Evolutionary conservation across 2,113 vertebrate species (phyloP).

Genomic region (Lamprologus sp.): DNA sequence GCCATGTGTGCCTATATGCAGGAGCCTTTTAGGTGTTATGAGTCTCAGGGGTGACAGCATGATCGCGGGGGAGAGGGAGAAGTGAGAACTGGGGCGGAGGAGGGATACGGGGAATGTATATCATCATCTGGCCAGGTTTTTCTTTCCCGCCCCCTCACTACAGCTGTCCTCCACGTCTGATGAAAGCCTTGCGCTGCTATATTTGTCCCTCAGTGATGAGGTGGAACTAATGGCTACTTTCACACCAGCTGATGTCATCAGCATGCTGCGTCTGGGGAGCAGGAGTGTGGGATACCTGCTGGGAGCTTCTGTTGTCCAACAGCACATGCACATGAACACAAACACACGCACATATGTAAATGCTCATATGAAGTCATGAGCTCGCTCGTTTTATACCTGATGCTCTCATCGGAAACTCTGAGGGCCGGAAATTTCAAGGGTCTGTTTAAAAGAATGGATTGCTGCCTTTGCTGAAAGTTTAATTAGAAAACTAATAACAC

Average conservation of each 20-base stretch:
- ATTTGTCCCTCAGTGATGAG: constrained; percentile 70
- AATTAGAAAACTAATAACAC: not conserved
- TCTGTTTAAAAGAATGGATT: not conserved
- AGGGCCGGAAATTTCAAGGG: not conserved
- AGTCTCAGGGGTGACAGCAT: constrained; percentile 25
- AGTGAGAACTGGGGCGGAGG: constrained; percentile 19
- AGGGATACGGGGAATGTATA: constrained; percentile 42
- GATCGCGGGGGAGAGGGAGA: constrained; percentile 21
- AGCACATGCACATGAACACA: not conserved
- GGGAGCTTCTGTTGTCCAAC: constrained; percentile 21
- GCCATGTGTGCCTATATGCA: not conserved
- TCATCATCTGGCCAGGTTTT: constrained; percentile 66
- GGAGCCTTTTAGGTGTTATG: constrained; percentile 17
- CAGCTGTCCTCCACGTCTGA: constrained; percentile 65
- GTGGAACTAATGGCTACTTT: constrained; percentile 69
- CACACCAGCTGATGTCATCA: constrained; percentile 67
- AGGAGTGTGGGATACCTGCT: constrained; percentile 38
- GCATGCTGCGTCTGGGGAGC: constrained; percentile 35
- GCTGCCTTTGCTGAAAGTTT: not conserved
- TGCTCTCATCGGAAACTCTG: not conserved
- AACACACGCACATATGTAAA: not conserved
- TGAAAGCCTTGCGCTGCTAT: constrained; percentile 57
- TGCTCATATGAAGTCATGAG: not conserved
- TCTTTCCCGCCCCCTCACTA: constrained; percentile 49
- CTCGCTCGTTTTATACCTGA: not conserved